Evolutionary conservation across 1,140 invertebrate species (phyloP).

Genomic region (Glossosoma conforme): DNA sequence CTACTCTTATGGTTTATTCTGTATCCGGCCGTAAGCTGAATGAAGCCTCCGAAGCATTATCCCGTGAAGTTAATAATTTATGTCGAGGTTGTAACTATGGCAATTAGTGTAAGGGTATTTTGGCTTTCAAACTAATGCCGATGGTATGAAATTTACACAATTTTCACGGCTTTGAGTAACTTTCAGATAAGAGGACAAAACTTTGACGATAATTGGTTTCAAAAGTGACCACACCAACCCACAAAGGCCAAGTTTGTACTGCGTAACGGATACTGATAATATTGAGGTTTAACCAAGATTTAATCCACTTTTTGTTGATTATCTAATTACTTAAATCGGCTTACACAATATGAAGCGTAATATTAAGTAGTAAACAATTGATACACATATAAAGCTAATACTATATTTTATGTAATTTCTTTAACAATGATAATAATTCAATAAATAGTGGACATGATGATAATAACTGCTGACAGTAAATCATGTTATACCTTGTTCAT

Average conservation of each 20-base stretch:
- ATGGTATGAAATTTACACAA: conserved; percentile 23
- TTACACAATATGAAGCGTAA: too few relatives aligned
- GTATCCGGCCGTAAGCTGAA: background rate
- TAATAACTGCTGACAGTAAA: too few relatives aligned
- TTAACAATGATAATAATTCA: too few relatives aligned
- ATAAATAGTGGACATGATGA: too few relatives aligned
- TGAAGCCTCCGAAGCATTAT: conserved; percentile 10
- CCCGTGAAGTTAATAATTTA: conserved; percentile 20
- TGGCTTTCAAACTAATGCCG: conserved; percentile 7
- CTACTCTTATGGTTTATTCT: background rate
- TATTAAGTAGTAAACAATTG: too few relatives aligned
- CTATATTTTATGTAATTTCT: too few relatives aligned
- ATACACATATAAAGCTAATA: too few relatives aligned
- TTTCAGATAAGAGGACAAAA: conserved; percentile 23
- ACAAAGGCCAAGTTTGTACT: background rate
- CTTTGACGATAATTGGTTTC: conserved; percentile 25
- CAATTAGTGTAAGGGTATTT: conserved; percentile 17
- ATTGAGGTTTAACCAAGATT: too few relatives aligned
- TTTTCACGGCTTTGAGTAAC: conserved; percentile 18
- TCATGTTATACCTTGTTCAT: too few relatives aligned
- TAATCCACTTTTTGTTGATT: too few relatives aligned
- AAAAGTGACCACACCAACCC: conserved; percentile 14
- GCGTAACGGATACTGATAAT: too few relatives aligned
- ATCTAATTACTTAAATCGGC: too few relatives aligned
- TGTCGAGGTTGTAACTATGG: conserved; percentile 16